These are phyloP conservation scores for Griposia aprilina DNA, from an alignment of 2,888 invertebrate genomes.

Conservation along the genomic window DNA sequence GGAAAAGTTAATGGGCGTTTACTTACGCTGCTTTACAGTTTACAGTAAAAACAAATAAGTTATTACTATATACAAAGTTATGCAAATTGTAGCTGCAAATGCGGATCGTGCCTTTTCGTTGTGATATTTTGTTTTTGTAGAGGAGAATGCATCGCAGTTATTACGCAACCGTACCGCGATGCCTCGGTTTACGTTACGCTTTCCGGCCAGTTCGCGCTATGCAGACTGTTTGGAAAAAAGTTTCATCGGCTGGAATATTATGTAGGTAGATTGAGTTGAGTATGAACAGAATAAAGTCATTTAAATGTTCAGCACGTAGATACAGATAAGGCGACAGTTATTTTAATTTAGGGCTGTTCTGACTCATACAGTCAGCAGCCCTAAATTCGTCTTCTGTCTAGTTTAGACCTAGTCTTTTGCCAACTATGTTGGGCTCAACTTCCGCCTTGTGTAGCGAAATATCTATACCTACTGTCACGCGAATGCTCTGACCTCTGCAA, in stretches of 20 bases:
- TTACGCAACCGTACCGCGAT: slow-evolving; percentile 11
- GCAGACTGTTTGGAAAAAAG: slow-evolving; percentile 2
- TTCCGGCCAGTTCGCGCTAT: not conserved
- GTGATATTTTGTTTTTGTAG: slow-evolving; percentile 12
- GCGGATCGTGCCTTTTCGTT: not conserved
- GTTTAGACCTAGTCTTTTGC: slow-evolving; percentile 4
- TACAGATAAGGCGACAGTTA: not conserved
- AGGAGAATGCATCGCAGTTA: not conserved
- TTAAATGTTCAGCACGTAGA: not conserved
- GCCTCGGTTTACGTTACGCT: slow-evolving; percentile 7
- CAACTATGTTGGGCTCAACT: slow-evolving; percentile 20
- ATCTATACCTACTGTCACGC: not conserved
- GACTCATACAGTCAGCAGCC: no score
- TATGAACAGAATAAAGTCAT: not conserved
- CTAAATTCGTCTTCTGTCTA: not conserved
- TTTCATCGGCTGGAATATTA: not conserved
- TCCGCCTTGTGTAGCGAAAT: not conserved
- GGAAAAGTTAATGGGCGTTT: slow-evolving; percentile 8
- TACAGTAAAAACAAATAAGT: slow-evolving; percentile 8
- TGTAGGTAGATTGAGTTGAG: no score
- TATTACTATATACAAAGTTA: not conserved
- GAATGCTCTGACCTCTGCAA: not conserved
- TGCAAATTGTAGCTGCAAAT: slow-evolving; percentile 16
- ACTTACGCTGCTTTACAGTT: not conserved
- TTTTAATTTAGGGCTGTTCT: not conserved